Conservation (phyloP, 2,888 invertebrate species). For the Drosophila conformis region DNA sequence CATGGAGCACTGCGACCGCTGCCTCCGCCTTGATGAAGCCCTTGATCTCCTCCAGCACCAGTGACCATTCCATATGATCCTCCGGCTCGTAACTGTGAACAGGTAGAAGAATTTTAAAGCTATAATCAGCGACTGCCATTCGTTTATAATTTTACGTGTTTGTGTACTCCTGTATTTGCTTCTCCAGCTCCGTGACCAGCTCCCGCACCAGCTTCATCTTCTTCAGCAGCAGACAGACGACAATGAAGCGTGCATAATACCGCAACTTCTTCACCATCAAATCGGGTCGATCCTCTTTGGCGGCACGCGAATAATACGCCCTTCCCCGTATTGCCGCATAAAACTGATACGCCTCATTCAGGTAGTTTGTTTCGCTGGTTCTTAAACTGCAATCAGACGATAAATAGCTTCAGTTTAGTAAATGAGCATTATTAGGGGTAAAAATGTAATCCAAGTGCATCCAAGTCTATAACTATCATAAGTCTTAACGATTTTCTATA, state of each 20-base stretch:
- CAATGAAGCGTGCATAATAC: conserved; percentile 98
- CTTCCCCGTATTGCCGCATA: conserved; percentile 97
- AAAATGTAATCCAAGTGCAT: background rate
- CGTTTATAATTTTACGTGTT: conserved; percentile 86
- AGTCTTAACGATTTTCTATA: background rate
- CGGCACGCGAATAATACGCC: conserved; percentile 96
- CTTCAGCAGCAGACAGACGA: conserved; percentile 96
- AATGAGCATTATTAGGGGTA: background rate
- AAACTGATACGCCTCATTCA: conserved; percentile 98
- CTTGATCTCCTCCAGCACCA: conserved; percentile 97
- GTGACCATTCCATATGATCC: conserved; percentile 97
- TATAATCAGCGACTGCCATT: conserved; percentile 24
- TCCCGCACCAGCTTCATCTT: conserved; percentile 97
- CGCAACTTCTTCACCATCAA: conserved; percentile 98
- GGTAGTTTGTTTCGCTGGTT: conserved; percentile 98
- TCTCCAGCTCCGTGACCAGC: conserved; percentile 95
- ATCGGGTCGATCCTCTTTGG: conserved; percentile 96
- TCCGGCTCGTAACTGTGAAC: conserved; percentile 93
- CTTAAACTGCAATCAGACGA: conserved; percentile 89
- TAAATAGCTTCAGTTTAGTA: background rate
- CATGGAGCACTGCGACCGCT: conserved; percentile 94
- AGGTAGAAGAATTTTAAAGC: conserved; percentile 5
- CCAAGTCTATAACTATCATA: background rate
- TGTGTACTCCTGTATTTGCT: conserved; percentile 97
- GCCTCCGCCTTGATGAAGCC: conserved; percentile 97